Evolutionary conservation across 37 sponge, comb jelly and placozoan species (phyloP).

Genomic region (Sycon ciliatum): DNA sequence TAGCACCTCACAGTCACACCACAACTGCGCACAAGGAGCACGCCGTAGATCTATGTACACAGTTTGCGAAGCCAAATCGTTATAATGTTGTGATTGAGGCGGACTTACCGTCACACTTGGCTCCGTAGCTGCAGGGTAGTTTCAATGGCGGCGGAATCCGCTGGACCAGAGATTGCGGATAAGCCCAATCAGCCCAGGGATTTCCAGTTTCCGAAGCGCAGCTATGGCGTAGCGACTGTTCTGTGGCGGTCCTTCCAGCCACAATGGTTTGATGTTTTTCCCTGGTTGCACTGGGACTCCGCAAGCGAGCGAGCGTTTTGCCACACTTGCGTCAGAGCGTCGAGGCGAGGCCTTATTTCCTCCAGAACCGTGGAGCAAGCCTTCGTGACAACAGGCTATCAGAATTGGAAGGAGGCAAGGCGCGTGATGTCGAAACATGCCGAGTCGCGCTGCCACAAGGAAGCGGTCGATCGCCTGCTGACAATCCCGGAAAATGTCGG

Average conservation of each 20-base stretch:
- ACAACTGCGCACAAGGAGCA: no score
- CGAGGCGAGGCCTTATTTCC: not conserved
- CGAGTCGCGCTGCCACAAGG: not conserved
- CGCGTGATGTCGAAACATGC: not conserved
- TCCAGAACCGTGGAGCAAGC: not conserved
- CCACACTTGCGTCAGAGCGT: not conserved
- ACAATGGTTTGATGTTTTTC: constrained; percentile 5
- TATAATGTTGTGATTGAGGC: no score
- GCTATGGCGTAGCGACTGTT: constrained; percentile 23
- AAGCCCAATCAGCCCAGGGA: no score
- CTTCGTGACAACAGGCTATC: not conserved
- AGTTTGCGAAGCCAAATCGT: no score
- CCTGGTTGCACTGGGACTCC: constrained; percentile 22
- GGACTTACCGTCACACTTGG: no score
- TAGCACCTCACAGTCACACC: no score
- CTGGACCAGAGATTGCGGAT: no score
- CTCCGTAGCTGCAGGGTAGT: no score
- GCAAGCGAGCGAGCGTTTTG: not conserved
- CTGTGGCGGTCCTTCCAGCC: constrained; percentile 19
- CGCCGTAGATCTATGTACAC: no score
- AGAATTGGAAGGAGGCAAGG: not conserved
- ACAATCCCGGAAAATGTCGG: no score
- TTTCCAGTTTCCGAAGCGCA: no score
- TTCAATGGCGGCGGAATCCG: no score
- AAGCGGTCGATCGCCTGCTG: not conserved